These are phyloP conservation scores for Capitulum mitella DNA, from an alignment of 2,888 invertebrate genomes.

Conservation along the genomic window DNA sequence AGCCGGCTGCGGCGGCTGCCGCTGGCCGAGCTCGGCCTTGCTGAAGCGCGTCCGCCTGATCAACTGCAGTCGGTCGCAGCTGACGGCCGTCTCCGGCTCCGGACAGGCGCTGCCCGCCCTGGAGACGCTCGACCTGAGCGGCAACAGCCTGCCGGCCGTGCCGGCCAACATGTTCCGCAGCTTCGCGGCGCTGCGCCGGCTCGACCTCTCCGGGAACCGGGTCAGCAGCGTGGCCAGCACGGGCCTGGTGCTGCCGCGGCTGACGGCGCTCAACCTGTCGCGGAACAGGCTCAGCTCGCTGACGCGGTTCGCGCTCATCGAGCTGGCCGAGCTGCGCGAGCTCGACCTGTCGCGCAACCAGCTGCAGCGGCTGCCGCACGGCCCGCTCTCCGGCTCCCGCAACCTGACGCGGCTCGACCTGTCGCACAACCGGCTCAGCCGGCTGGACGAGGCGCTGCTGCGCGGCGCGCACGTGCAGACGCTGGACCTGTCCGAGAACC, in stretches of 20 bases:
- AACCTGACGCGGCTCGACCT: background rate
- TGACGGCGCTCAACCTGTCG: background rate
- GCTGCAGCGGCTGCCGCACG: background rate
- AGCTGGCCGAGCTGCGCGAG: constrained; percentile 11
- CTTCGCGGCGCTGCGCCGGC: background rate
- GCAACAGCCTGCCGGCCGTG: background rate
- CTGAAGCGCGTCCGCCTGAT: background rate
- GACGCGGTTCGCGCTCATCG: background rate
- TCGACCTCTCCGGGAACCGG: background rate
- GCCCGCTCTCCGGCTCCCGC: background rate
- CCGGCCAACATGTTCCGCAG: constrained; percentile 4
- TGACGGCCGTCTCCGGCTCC: background rate
- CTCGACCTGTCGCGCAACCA: constrained; percentile 13
- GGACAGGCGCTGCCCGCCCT: background rate
- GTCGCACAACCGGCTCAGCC: background rate
- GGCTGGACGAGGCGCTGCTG: background rate
- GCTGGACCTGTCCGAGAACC: background rate
- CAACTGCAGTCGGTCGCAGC: background rate
- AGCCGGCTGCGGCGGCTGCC: background rate
- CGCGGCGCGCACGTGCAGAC: background rate
- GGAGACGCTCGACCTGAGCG: background rate
- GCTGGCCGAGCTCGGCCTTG: background rate
- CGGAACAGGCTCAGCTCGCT: background rate
- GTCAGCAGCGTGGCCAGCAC: background rate
- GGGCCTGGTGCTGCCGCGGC: constrained; percentile 17